Evolutionary conservation across 2,113 vertebrate species (phyloP).

Genomic region (Piprites chloris): DNA sequence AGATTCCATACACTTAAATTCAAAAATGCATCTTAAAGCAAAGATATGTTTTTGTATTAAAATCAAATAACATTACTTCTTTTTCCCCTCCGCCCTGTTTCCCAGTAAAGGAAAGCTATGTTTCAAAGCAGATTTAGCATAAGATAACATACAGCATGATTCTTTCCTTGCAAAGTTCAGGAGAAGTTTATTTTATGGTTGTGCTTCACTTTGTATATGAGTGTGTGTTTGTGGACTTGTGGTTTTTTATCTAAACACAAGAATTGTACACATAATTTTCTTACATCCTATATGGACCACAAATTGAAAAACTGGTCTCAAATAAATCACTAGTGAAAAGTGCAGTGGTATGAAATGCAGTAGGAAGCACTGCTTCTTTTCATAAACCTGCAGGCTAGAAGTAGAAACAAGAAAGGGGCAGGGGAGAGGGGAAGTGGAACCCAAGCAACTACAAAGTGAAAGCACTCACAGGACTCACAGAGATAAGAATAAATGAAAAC

Average conservation of each 20-base stretch:
- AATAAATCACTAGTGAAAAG: background rate
- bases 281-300: background rate
- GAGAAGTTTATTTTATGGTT: background rate
- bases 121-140: background rate
- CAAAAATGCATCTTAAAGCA: background rate
- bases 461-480: background rate
- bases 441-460: background rate
- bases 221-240: background rate
- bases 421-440: accelerated
- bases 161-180: background rate
- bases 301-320: background rate
- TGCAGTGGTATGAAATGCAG: background rate
- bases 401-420: background rate
- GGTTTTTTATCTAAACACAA: background rate
- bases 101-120: background rate
- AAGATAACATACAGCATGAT: background rate
- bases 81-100: background rate
- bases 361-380: background rate
- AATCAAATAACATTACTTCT: background rate
- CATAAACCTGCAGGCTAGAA: background rate
- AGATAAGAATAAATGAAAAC: background rate
- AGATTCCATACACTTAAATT: background rate
- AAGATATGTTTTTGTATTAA: background rate
- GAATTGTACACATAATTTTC: background rate
- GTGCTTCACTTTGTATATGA: background rate